Conservation (phyloP, 2,888 invertebrate species). For the Carabus problematicus region DNA sequence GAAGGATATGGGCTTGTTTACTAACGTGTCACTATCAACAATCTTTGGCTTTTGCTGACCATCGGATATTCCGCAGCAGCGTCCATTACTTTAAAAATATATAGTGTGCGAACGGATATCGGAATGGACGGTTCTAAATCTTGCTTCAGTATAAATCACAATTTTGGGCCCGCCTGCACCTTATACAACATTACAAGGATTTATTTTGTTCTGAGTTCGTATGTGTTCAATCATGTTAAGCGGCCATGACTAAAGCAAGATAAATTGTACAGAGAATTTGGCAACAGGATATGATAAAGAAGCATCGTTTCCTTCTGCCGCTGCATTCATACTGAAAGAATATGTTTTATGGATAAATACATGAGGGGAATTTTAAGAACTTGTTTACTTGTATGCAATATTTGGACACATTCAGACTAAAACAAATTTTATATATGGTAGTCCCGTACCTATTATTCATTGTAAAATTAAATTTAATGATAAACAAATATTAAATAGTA, state of each 20-base stretch:
- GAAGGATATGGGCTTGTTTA: constrained; percentile 23
- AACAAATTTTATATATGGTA: no score
- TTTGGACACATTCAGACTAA: no score
- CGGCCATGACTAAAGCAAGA: constrained; percentile 29
- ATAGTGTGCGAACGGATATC: constrained; percentile 42
- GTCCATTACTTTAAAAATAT: constrained; percentile 24
- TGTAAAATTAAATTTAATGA: no score
- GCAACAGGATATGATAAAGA: background rate
- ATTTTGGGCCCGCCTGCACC: constrained; percentile 38
- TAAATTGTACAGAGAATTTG: constrained; percentile 13
- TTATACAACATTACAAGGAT: constrained; percentile 20
- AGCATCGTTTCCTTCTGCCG: no score
- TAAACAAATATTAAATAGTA: no score
- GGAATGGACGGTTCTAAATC: constrained; percentile 40
- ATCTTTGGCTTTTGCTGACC: constrained; percentile 30
- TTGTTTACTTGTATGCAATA: no score
- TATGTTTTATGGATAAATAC: no score
- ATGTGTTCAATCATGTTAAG: constrained; percentile 34
- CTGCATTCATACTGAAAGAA: no score
- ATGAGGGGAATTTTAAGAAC: no score
- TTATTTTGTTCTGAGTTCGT: constrained; percentile 29
- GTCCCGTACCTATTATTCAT: no score
- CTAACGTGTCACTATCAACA: constrained; percentile 30
- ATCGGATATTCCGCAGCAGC: constrained; percentile 20
- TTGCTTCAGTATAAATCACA: constrained; percentile 41